Evolutionary conservation across 2,113 vertebrate species (phyloP).

Genomic region (Salvelinus sp.): DNA sequence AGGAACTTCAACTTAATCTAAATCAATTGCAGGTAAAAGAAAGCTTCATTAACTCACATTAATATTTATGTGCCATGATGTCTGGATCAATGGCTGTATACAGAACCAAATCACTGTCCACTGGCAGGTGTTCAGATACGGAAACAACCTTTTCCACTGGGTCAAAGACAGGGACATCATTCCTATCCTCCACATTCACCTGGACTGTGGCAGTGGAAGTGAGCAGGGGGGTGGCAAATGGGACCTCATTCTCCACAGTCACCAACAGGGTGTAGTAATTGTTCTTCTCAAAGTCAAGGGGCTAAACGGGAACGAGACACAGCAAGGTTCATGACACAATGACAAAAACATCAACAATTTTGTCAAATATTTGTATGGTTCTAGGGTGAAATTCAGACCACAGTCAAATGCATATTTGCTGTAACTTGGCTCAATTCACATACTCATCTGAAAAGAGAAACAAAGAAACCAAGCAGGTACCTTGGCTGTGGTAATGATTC

Average conservation of each 20-base stretch:
- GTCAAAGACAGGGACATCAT: conserved; percentile 63
- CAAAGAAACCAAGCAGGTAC: conserved; percentile 57
- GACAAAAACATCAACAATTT: no score
- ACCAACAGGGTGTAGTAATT: conserved; percentile 62
- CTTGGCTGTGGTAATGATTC: conserved; percentile 81
- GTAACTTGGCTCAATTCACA: no score
- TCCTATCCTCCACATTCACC: conserved; percentile 66
- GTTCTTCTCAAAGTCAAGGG: conserved; percentile 77
- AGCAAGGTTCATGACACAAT: no score
- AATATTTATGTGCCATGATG: conserved; percentile 70
- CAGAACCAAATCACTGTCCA: conserved; percentile 57
- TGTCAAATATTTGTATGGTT: no score
- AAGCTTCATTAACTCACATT: conserved; percentile 59
- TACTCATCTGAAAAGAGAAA: no score
- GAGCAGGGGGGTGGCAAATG: conserved; percentile 43
- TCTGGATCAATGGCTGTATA: conserved; percentile 81
- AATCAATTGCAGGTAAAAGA: neutral
- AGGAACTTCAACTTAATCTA: neutral
- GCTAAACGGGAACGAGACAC: conserved; percentile 48
- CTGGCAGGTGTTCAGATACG: conserved; percentile 59
- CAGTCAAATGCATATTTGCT: no score
- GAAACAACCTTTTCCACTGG: conserved; percentile 55
- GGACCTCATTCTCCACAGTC: conserved; percentile 53
- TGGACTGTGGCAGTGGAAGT: conserved; percentile 75
- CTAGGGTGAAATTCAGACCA: no score